A percentile compares a stretch with the other conserved stretches of the same genome.
Conservation (phyloP, 2,888 invertebrate genomes). For the Helleia helle region DNA sequence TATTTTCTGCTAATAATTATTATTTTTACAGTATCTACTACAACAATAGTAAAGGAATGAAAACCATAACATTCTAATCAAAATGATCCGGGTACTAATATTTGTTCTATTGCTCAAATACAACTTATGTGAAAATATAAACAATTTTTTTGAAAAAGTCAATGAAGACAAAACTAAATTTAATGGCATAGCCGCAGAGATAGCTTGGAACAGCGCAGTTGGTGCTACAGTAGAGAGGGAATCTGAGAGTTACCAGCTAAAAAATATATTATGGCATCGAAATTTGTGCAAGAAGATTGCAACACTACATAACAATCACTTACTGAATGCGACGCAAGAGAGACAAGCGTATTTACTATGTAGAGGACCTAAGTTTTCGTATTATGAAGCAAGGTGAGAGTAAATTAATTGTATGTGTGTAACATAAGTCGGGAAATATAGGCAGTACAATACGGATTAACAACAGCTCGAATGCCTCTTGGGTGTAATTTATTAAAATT, state of each 20-base stretch:
- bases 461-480: too few relatives aligned
- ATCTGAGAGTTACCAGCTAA: slow-evolving; percentile 35
- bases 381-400: slow-evolving; percentile 19
- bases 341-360: slow-evolving; percentile 76
- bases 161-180: slow-evolving; percentile 40
- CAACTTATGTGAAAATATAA: slow-evolving; percentile 25
- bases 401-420: too few relatives aligned
- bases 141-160: slow-evolving; percentile 37
- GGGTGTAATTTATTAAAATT: too few relatives aligned
- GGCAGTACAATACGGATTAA: too few relatives aligned
- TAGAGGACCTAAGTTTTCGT: slow-evolving; percentile 74
- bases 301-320: slow-evolving; percentile 28
- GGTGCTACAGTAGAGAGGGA: slow-evolving; percentile 29
- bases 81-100: slow-evolving; percentile 12
- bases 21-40: neutral
- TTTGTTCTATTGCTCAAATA: slow-evolving; percentile 17
- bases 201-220: slow-evolving; percentile 50
- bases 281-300: slow-evolving; percentile 35
- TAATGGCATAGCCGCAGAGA: slow-evolving; percentile 42
- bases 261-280: slow-evolving; percentile 43
- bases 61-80: neutral
- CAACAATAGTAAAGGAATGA: neutral
- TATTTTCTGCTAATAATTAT: too few relatives aligned
- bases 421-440: too few relatives aligned
- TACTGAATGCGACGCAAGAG: slow-evolving; percentile 44